Base-by-base conservation (phyloP, 2,797 vertebrate species). In the Centroberyx gerrardi region DNA sequence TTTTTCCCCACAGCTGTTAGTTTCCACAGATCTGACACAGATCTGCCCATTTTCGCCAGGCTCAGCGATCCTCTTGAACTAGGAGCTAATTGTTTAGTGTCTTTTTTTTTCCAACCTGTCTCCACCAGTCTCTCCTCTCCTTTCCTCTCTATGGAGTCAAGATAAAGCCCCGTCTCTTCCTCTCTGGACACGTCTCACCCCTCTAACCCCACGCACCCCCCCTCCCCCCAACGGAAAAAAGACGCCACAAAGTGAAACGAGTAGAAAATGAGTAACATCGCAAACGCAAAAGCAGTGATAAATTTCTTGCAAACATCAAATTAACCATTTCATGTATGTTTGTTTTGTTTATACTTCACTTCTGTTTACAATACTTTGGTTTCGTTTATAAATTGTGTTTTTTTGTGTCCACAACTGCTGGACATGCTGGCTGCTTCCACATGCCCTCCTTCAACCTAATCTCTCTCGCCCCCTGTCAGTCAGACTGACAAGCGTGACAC, bases 381-480 rank as follows among this genome's bases (percentile, higher is more conserved):
- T 22, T 22, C 1, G 22, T 22, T 22, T 22, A 22, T 22, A 22
- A 22, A 22, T 22, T 22, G 22, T 22, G 22, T 22, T 22, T 22
- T 22, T 22, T 44, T 53, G 5, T 29, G 27, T 54, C 52, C 52
- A 5, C 51, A 78, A 78, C 64, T 81, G 60, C 52, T 80, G 82
- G 66, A 81, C 74, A 81, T 17, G 42, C 40, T 62, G 74, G 63
- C 78, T 46, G 52, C 48, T 81, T 84, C 70, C 66, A 77, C 67
- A 68, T 67, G 38, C 60, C 22, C 69, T 48, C 74, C 52, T 55
- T 66, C 46, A 51, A 42, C 66, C 58, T 88, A 79, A 84, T 90
- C 81, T 83, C 70, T 77, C 51, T 66, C 54, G 55, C 66, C 66
- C 42, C 54, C 66, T n/a, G 81, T 85, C 90, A 82, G 76, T 83